A percentile compares a stretch with the other conserved stretches of the same genome.
These are phyloP conservation scores for Geodia barretti DNA, from an alignment of 37 sponge, comb jelly and placozoan species.

Conservation along the genomic window DNA sequence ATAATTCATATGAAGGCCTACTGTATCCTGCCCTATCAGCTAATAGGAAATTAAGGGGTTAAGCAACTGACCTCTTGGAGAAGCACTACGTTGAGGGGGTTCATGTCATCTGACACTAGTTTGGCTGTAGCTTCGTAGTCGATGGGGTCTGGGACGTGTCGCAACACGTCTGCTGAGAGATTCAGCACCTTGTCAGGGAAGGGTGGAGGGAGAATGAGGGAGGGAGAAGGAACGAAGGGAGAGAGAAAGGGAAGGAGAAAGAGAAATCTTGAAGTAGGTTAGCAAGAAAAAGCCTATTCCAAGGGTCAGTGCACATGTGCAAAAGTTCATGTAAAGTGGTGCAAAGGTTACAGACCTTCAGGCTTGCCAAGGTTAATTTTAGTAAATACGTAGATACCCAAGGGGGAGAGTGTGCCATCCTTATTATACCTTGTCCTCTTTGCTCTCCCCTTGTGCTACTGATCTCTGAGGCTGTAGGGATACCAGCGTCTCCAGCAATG, in stretches of 20 bases:
- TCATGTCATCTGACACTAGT: constrained; percentile 83
- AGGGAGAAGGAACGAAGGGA: neutral
- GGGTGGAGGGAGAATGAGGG: neutral
- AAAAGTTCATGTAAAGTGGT: too few relatives aligned
- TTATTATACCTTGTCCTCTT: constrained; percentile 86
- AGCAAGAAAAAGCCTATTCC: too few relatives aligned
- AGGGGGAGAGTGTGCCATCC: too few relatives aligned
- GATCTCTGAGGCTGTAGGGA: constrained; percentile 98
- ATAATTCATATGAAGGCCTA: too few relatives aligned
- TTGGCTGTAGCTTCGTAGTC: constrained; percentile 89
- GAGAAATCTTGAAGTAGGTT: too few relatives aligned
- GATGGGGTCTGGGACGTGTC: constrained; percentile 87
- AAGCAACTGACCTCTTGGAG: constrained; percentile 84
- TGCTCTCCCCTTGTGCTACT: constrained; percentile 86
- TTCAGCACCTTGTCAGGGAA: constrained; percentile 78
- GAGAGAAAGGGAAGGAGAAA: too few relatives aligned
- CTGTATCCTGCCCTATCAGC: too few relatives aligned
- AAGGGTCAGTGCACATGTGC: too few relatives aligned
- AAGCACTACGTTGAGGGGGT: constrained; percentile 94
- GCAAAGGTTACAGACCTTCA: too few relatives aligned
- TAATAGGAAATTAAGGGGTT: too few relatives aligned
- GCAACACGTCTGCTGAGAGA: constrained; percentile 93
- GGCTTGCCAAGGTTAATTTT: too few relatives aligned
- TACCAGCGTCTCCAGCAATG: constrained; percentile 92
- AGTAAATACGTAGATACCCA: too few relatives aligned